A percentile compares a stretch with the other conserved stretches of the same genome.
Evolutionary conservation across 2,113 vertebrate species (phyloP).

Genomic region (Lycocorax pyrrhopterus): DNA sequence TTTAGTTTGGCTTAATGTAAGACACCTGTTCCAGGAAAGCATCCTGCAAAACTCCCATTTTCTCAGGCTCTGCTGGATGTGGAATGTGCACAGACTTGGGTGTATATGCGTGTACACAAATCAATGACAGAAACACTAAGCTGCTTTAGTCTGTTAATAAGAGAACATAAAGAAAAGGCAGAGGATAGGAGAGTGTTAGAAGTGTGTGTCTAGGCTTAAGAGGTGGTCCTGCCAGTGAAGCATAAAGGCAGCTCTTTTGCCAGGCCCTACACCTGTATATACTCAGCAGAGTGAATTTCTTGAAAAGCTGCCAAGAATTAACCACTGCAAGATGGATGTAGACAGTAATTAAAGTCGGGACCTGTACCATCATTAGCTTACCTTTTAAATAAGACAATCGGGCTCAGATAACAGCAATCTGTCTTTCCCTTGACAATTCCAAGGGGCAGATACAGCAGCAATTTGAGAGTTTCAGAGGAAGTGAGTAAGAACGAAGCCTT

Average conservation of each 20-base stretch:
- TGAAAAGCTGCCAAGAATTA: conserved; percentile 28
- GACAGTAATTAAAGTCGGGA: conserved; percentile 12
- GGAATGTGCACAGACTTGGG: neutral
- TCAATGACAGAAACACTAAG: neutral
- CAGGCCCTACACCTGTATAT: neutral
- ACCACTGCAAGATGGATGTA: neutral
- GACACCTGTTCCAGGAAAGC: conserved; percentile 30
- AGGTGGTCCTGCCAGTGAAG: neutral
- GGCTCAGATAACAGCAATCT: conserved; percentile 27
- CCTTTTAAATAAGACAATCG: neutral
- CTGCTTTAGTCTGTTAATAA: neutral
- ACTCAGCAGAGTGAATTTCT: neutral
- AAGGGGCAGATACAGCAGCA: conserved; percentile 46
- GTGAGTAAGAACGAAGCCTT: neutral
- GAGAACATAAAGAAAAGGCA: conserved; percentile 19
- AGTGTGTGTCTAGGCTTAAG: neutral
- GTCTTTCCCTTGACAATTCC: conserved; percentile 26
- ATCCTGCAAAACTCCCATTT: neutral
- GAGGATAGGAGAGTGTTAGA: neutral
- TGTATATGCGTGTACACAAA: neutral
- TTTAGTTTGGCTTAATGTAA: conserved; percentile 41
- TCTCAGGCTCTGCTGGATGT: conserved; percentile 21
- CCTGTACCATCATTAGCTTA: conserved; percentile 39
- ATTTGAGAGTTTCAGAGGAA: conserved; percentile 35
- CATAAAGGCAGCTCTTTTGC: neutral